Percentiles rank a stretch among this genome's conserved stretches.
Evolutionary conservation across 2,888 invertebrate genomes (phyloP).

Genomic region (Cenopis cana): DNA sequence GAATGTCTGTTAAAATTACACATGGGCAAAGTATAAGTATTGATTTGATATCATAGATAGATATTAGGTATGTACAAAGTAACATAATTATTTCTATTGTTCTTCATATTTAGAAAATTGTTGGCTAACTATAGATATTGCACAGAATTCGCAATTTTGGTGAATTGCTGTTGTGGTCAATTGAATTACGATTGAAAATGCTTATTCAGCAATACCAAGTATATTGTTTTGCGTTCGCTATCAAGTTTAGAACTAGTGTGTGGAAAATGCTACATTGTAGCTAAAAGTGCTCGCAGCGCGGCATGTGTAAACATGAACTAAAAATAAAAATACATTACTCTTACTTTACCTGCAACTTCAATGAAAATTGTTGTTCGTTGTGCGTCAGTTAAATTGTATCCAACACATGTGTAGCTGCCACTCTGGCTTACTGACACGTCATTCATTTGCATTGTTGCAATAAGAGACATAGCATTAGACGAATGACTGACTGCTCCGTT

Average conservation of each 20-base stretch:
- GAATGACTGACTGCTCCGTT: conserved; percentile 54
- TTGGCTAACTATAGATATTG: no score
- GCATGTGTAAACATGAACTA: conserved; percentile 22
- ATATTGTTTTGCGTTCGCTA: background rate
- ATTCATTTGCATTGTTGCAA: conserved; percentile 64
- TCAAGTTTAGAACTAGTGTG: background rate
- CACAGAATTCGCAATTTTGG: no score
- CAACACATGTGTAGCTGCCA: conserved; percentile 67
- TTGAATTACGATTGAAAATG: background rate
- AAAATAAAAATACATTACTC: conserved; percentile 14
- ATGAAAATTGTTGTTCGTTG: conserved; percentile 54
- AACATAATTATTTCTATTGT: no score
- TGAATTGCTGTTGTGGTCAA: background rate
- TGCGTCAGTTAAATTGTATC: conserved; percentile 50
- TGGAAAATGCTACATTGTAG: conserved; percentile 15
- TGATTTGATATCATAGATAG: no score
- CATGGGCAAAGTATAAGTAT: background rate
- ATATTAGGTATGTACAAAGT: no score
- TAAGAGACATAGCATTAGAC: conserved; percentile 58
- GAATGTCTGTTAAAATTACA: conserved; percentile 53
- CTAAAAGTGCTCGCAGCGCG: background rate
- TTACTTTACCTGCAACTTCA: conserved; percentile 62
- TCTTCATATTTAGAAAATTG: no score
- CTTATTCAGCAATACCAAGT: background rate
- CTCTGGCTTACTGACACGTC: conserved; percentile 57